Percentiles rank a stretch among this genome's conserved stretches.
Conservation (phyloP, 2,113 vertebrate genomes). For the Theristicus caerulescens region DNA sequence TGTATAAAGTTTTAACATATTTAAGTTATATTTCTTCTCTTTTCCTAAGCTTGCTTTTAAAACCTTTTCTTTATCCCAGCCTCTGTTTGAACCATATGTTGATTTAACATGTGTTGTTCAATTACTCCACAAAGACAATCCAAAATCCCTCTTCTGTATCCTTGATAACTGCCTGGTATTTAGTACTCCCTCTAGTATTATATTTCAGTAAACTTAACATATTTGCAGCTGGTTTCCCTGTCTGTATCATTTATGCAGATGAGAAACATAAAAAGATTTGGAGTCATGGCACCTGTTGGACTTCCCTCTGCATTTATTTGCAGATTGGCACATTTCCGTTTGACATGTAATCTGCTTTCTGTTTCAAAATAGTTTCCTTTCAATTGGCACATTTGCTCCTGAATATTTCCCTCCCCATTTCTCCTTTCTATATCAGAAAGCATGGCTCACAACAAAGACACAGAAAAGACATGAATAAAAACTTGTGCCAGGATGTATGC, state of each 20-base stretch:
- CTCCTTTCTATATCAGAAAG: background rate
- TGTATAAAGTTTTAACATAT: background rate
- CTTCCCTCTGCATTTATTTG: background rate
- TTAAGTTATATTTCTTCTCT: background rate
- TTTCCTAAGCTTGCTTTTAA: background rate
- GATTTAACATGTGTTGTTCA: background rate
- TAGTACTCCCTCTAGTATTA: background rate
- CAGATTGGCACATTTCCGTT: background rate
- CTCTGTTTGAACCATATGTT: background rate
- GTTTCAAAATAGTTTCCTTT: constrained; percentile 24
- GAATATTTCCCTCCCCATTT: background rate
- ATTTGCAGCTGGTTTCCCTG: constrained; percentile 20
- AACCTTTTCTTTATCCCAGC: background rate
- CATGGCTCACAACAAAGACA: background rate
- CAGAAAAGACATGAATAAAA: background rate
- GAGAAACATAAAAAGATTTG: background rate
- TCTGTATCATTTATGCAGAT: constrained; percentile 11
- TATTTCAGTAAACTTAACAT: constrained; percentile 5
- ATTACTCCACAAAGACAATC: background rate
- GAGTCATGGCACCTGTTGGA: background rate
- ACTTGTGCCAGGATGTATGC: background rate
- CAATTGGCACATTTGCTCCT: background rate
- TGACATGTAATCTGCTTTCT: constrained; percentile 12
- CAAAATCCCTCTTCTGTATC: background rate
- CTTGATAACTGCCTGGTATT: constrained; percentile 9